Evolutionary conservation across 2,797 vertebrate genomes (phyloP).

Genomic region (Artibeus lituratus): DNA sequence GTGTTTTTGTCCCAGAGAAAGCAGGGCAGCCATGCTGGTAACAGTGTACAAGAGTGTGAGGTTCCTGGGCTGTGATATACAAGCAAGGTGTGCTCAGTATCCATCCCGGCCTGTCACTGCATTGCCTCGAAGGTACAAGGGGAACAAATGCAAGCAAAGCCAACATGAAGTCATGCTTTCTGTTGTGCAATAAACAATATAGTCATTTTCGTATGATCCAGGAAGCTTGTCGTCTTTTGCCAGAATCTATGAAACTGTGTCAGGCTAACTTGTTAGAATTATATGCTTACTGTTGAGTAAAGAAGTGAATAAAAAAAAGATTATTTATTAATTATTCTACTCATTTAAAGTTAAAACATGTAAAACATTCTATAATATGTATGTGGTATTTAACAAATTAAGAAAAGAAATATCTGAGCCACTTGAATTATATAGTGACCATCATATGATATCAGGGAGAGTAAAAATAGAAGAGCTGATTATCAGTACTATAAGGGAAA

Average conservation of each 20-base stretch:
- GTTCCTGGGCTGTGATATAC: neutral
- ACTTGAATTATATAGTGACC: neutral
- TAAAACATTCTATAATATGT: neutral
- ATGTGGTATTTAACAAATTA: neutral
- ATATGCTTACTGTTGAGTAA: neutral
- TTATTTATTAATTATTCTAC: neutral
- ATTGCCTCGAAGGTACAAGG: neutral
- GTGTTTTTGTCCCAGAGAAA: neutral
- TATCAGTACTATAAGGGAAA: neutral
- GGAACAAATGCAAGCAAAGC: neutral
- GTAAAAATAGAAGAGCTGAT: neutral
- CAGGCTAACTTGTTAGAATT: neutral
- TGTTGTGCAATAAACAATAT: neutral
- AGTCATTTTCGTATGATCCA: neutral
- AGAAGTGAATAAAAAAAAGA: neutral
- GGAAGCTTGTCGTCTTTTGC: neutral
- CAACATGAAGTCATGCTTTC: neutral
- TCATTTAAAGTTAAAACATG: neutral
- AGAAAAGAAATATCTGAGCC: neutral
- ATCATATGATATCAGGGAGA: neutral
- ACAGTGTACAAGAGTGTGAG: neutral
- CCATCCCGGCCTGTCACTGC: neutral
- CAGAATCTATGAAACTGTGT: neutral
- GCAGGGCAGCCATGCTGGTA: neutral
- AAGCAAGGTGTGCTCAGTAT: neutral